Base-by-base conservation (phyloP, 2,113 vertebrate genomes). In the Phainopepla nitens region DNA sequence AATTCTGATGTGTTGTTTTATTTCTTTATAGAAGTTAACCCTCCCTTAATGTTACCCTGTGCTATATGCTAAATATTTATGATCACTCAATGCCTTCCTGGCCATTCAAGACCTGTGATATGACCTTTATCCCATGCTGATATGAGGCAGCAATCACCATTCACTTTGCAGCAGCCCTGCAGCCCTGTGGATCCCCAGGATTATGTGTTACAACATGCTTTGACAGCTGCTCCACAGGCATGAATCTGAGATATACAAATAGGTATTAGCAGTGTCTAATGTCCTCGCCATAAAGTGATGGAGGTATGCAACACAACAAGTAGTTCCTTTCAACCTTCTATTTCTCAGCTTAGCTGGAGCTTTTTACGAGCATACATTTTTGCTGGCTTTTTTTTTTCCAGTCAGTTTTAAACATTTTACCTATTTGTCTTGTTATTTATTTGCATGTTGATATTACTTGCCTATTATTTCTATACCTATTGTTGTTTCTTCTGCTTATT, bases 91-190 rank as follows among this genome's bases (percentile, higher is more conserved):
- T 70, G 77, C 28, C 28, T 51, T 86, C 21, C 21, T 79, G 66
- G 39, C 49, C 2, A 0, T 71, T 94, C 41, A 64, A 20, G 75
- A 53, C 33, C 36, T 50, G 28, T 49, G 50, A 13, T 57, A 7
- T 2, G 79, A 87, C 76, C 76, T 86, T 73, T 89, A 29, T 82
- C 62, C 24, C 58, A 33, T 0, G 5, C 23, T 90, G n/a, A 39
- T 0, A 0, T 86, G 72, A 77, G 81, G 83, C 72, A 81, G 76
- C 87, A 72, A 6, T 92, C 72, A 10, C 72, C 83, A 42, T 66
- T 95, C 57, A 66, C 81, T 87, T 56, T 89, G 81, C 72, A 79
- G 77, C 58, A 88, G 76, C 62, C 80, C 31, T 69, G 83, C 83
- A 85, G 57, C 51, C 50, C 36, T 0, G 0, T 70, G 91, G 64